These are phyloP conservation scores for Balaeniceps rex DNA, from an alignment of 2,113 vertebrate genomes.

Conservation along the genomic window DNA sequence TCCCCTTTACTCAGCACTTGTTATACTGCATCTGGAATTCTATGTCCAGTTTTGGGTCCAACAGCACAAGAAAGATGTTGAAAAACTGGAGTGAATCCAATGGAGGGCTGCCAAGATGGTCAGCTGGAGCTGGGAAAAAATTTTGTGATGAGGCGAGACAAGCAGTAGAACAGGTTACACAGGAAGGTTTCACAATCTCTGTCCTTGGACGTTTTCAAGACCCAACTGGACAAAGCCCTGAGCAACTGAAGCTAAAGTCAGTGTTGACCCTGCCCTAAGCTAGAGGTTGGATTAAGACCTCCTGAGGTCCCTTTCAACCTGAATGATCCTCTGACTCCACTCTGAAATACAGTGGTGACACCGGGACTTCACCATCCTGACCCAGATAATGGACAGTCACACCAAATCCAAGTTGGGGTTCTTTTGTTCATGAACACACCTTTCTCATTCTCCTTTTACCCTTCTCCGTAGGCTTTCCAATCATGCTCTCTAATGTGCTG, in stretches of 20 bases:
- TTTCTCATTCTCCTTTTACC: background rate
- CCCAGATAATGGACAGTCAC: background rate
- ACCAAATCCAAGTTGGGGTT: background rate
- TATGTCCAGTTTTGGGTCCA: background rate
- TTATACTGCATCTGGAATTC: background rate
- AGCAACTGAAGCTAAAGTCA: background rate
- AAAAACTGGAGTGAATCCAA: background rate
- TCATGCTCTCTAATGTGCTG: background rate
- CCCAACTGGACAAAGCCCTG: background rate
- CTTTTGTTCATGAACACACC: background rate
- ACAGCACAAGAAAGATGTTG: background rate
- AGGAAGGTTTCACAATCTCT: background rate
- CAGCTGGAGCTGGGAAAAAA: background rate
- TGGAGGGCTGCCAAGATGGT: background rate
- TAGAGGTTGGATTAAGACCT: background rate
- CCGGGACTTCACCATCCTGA: background rate
- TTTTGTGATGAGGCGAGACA: background rate
- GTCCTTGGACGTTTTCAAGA: background rate
- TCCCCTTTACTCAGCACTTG: background rate
- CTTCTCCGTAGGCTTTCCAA: background rate
- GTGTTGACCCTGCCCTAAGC: background rate
- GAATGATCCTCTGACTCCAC: background rate
- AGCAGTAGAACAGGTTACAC: background rate
- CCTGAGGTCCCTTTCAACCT: background rate
- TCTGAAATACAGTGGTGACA: background rate